phyloP scores from a whole-genome alignment of 2,888 invertebrate species.

The Ctenicera cuprea region DNA sequence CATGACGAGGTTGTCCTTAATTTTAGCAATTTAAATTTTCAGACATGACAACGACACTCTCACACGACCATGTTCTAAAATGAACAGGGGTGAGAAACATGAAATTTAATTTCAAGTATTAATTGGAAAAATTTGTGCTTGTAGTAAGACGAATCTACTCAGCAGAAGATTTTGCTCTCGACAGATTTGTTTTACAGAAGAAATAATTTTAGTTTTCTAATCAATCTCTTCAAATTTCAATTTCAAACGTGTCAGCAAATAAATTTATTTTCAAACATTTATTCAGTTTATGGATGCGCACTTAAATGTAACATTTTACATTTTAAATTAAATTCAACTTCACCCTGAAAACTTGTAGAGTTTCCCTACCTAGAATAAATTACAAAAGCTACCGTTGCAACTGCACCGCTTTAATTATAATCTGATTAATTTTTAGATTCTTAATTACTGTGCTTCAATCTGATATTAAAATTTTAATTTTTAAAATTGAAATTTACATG shows the following conservation, averaged over 20 bases:
- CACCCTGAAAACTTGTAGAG: not conserved
- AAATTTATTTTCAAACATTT: conserved; percentile 5
- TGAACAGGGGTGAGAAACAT: conserved; percentile 30
- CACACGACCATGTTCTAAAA: conserved; percentile 4
- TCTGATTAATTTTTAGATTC: not conserved
- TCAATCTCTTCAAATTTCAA: conserved; percentile 12
- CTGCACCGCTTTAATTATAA: conserved; percentile 13
- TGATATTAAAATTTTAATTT: not conserved
- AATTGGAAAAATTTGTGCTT: conserved; percentile 38
- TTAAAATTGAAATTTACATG: not conserved
- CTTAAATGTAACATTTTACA: conserved; percentile 3
- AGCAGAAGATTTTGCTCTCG: conserved; percentile 6
- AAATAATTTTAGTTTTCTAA: conserved; percentile 14
- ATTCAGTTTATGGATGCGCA: not conserved
- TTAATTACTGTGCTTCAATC: not conserved
- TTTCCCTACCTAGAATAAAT: conserved; percentile 3
- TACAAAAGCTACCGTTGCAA: conserved; percentile 3
- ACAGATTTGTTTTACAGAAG: conserved; percentile 7
- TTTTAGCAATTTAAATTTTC: conserved; percentile 33
- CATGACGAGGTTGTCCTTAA: conserved; percentile 7
- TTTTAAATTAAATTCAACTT: conserved; percentile 15
- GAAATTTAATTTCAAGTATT: conserved; percentile 42
- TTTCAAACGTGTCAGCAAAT: conserved; percentile 3
- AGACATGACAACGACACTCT: conserved; percentile 27
- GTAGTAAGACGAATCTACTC: conserved; percentile 7